Percentiles rank a stretch among this genome's conserved stretches.
These are phyloP conservation scores for Mesocricetus auratus DNA, from an alignment of 2,113 vertebrate genomes.

Conservation along the genomic window DNA sequence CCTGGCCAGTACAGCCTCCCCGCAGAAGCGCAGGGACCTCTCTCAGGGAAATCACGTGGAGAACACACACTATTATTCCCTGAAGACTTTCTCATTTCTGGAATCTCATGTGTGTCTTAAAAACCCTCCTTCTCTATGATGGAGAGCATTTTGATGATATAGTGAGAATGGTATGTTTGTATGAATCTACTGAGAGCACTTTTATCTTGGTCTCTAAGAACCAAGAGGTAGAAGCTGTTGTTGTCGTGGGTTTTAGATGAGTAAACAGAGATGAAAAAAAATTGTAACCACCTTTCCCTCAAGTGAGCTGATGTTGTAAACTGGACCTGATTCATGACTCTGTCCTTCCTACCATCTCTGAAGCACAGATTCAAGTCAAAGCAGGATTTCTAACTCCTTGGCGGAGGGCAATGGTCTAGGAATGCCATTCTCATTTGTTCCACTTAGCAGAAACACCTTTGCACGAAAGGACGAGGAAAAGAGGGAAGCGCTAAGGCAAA, in stretches of 20 bases:
- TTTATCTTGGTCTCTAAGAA: slow-evolving; percentile 6
- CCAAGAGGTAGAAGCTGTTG: neutral
- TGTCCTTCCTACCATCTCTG: neutral
- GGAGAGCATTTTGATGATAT: neutral
- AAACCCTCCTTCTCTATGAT: neutral
- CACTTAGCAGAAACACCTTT: neutral
- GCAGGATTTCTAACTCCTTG: neutral
- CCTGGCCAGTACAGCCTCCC: neutral
- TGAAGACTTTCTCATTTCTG: slow-evolving; percentile 2
- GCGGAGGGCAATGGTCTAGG: neutral
- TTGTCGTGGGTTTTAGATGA: slow-evolving; percentile 31
- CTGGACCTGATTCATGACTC: neutral
- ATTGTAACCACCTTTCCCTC: slow-evolving; percentile 14
- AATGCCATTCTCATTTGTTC: neutral
- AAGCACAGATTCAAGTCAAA: slow-evolving; percentile 14
- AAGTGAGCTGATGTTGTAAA: neutral
- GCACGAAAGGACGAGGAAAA: neutral
- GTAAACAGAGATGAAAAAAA: slow-evolving; percentile 28
- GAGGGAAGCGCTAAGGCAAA: neutral
- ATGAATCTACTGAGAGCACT: neutral
- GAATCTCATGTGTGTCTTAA: neutral
- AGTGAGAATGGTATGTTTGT: neutral
- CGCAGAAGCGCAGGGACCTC: neutral
- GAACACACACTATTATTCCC: neutral
- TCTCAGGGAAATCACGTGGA: neutral